Evolutionary conservation across 2,797 vertebrate genomes (phyloP), one percentile per base, ranked within the genome.

Genomic region (Chromobotia macracanthus): DNA sequence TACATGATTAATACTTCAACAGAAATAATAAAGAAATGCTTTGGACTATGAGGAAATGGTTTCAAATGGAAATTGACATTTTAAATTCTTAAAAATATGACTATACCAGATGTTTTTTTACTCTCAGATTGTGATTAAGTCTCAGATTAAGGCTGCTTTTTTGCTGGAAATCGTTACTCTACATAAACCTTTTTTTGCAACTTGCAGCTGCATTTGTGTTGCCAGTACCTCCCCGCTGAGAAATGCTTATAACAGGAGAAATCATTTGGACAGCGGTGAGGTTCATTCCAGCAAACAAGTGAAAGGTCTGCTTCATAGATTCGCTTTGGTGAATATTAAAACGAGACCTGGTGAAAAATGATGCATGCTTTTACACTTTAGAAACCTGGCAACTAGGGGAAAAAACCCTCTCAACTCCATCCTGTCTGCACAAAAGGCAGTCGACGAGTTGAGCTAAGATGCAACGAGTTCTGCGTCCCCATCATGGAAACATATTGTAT

Each of bases 321-420:
- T 94, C 92, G 91, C 95, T 94, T 96, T 97, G 96, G 95, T 97
- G 93, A 92, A 95, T 95, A 96, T 97, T 92, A 94, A 93, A 95
- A 94, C 92, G 91, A 93, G 94, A 94, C 92, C 93, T 93, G 92
- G 93, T 98, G 96, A 98, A 98, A 98, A 97, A 98, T 98, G 97
- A 98, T 95, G 95, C 96, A 95, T 94, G 95, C 95, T 96, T 98
- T 94, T 94, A 93, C 94, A 94, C 94, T 93, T 94, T 92, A 93
- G 96, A 95, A 94, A 92, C 95, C 96, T 96, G 96, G 95, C 97
- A 95, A 96, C 95, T 93, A 92, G 83, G 86, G 72, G 86, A 50
- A 61, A 84, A 72, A 82, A 89, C 91, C 93, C 94, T 92, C 94
- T 92, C 90, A 89, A 93, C 93, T 95, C 92, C 92, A 91, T 92